Evolutionary conservation across 53 echinoderm and acorn worm genomes (phyloP), one percentile per base, ranked within the genome.

Genomic region (Hippasteria phrygiana): DNA sequence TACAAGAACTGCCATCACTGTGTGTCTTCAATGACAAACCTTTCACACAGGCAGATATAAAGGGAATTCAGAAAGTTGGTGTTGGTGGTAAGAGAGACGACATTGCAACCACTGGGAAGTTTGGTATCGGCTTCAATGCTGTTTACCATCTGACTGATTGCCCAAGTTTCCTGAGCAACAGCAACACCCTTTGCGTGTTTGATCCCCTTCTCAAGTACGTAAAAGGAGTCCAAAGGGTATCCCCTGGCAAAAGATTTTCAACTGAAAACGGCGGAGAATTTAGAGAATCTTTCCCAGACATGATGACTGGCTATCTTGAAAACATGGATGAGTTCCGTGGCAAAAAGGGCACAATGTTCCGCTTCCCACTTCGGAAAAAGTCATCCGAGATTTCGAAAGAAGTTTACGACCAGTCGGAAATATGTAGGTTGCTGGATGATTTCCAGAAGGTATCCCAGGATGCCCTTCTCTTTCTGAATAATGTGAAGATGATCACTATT

Each of bases 81-180:
- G 87, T 90, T 46, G 98, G 98, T 0, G 90, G 94, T 65, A 97
- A 97, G 73, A 43, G 70, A 42, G 43, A 75, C 38, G 74, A 93
- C 64, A 74, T 77, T 24, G 83, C 87, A 40, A 98, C 93, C 54
- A 94, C 93, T 43, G 98, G 98, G 0, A 91, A 93, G 4, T 98
- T 94, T 88, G 98, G 98, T 13, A 96, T 98, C 16, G 98, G 98
- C 2, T 97, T 97, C 75, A 97, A 97, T 81, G 53, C 95, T 20
- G 93, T 94, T 2, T 95, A 97, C 46, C 97, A 97, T 38, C 78
- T 97, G 29, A 97, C 97, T 12, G 97, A 97, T 81, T 95, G 95
- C 38, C 97, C 97, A 17, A 91, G 90, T 70, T 97, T 97, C 75
- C n/a, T 97, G 34, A 78, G 92, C 31, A 54, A 76, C 26, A 84